These are phyloP conservation scores for Drosophila sproati DNA, from an alignment of 1,140 invertebrate genomes.

Conservation along the genomic window DNA sequence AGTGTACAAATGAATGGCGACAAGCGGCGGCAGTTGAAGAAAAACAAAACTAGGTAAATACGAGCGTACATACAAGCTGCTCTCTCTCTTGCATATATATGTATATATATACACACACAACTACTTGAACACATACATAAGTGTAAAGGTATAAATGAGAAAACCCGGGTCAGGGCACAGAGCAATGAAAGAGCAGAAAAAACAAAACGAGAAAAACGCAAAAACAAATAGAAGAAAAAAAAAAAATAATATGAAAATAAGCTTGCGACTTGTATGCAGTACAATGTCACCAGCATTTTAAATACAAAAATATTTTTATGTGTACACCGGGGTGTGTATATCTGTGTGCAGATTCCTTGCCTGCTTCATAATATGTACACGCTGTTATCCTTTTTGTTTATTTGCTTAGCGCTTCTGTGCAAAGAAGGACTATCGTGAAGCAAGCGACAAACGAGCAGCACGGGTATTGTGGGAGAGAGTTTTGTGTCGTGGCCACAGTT, in stretches of 20 bases:
- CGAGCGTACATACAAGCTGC: slow-evolving; percentile 27
- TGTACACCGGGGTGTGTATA: slow-evolving; percentile 24
- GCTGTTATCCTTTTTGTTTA: slow-evolving; percentile 82
- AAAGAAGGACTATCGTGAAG: slow-evolving; percentile 74
- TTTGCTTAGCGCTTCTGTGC: slow-evolving; percentile 81
- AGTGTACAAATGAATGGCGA: slow-evolving; percentile 45
- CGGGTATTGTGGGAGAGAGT: slow-evolving; percentile 41
- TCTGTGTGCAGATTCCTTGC: slow-evolving; percentile 40
- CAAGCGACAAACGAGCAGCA: slow-evolving; percentile 47
- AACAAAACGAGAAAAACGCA: slow-evolving; percentile 50
- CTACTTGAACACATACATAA: slow-evolving; percentile 17
- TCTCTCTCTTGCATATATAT: background rate
- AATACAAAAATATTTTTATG: slow-evolving; percentile 30
- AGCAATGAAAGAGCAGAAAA: slow-evolving; percentile 53
- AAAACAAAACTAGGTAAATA: slow-evolving; percentile 61
- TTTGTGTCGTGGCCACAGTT: slow-evolving; percentile 38
- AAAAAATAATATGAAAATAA: slow-evolving; percentile 42
- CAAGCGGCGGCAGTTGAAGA: slow-evolving; percentile 23
- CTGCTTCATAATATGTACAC: slow-evolving; percentile 71
- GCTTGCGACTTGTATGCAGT: slow-evolving; percentile 50
- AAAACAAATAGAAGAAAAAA: slow-evolving; percentile 33
- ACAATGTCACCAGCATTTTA: slow-evolving; percentile 63
- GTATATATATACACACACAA: slow-evolving; percentile 10
- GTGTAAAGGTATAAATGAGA: slow-evolving; percentile 28
- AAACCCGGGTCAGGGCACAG: slow-evolving; percentile 12